Percentiles rank a stretch among this genome's conserved stretches.
These are phyloP conservation scores for Rafetus swinhoei DNA, from an alignment of 2,113 vertebrate species.

Conservation along the genomic window DNA sequence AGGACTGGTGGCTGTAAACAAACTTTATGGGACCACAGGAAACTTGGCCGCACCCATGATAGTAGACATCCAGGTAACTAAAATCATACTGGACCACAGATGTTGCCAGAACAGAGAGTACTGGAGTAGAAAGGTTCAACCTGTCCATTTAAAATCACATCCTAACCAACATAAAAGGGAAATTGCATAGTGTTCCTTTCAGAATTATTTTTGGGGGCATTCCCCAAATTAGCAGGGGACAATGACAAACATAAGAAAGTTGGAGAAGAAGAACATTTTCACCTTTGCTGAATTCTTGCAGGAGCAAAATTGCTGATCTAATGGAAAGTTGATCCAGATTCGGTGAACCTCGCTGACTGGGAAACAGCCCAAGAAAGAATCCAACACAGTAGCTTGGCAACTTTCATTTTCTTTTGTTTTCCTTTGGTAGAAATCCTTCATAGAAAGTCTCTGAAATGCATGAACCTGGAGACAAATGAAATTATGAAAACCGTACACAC, in stretches of 20 bases:
- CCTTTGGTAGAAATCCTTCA: constrained; percentile 2
- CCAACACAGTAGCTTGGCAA: background rate
- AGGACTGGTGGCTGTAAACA: too few species aligned
- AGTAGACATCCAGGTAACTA: too few species aligned
- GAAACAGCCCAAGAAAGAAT: background rate
- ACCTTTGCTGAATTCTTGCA: background rate
- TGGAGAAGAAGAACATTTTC: background rate
- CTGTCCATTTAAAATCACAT: background rate
- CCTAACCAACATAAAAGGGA: background rate
- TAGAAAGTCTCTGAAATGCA: constrained; percentile 37
- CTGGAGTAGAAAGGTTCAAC: too few species aligned
- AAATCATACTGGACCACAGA: too few species aligned
- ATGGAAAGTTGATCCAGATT: background rate
- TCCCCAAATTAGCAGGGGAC: background rate
- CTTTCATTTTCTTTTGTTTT: background rate
- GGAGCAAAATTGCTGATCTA: background rate
- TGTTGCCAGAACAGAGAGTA: too few species aligned
- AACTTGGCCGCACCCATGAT: too few species aligned
- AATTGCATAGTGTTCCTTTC: accelerated
- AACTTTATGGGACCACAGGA: too few species aligned
- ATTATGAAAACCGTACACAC: background rate
- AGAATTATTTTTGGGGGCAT: background rate
- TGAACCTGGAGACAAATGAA: constrained; percentile 35
- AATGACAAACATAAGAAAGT: background rate
- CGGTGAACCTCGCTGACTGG: background rate